phyloP scores from a whole-genome alignment of 2,113 vertebrate genomes.

The Bubo scandiacus region DNA sequence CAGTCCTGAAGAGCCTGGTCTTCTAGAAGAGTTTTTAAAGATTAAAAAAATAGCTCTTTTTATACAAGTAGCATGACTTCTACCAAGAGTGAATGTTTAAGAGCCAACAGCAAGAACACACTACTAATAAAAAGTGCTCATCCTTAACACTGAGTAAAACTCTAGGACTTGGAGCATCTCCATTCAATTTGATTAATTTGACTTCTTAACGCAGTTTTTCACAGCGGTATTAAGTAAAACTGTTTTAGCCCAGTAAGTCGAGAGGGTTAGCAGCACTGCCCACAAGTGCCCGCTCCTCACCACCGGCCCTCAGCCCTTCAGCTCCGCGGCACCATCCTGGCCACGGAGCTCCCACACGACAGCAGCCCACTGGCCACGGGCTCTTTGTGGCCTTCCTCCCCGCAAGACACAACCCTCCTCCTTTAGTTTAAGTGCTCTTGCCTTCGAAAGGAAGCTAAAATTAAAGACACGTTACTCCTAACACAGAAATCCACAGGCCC shows the following conservation, averaged over 20 bases:
- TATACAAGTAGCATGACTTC: not conserved
- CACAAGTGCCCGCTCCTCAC: not conserved
- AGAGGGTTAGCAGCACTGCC: not conserved
- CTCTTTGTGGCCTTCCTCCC: not conserved
- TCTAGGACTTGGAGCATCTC: not conserved
- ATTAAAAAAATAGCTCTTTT: not conserved
- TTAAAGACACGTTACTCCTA: not conserved
- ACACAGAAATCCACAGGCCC: not conserved
- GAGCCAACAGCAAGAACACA: not conserved
- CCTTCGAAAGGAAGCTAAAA: not conserved
- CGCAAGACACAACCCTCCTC: not conserved
- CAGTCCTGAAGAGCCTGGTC: not conserved
- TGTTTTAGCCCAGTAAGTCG: not conserved
- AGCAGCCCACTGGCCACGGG: not conserved
- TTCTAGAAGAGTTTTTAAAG: not conserved
- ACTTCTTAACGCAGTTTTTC: not conserved
- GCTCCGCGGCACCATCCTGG: not conserved
- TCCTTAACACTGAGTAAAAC: not conserved
- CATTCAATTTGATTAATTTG: not conserved
- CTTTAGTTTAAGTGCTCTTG: not conserved
- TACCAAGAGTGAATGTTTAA: not conserved
- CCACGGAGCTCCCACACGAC: not conserved
- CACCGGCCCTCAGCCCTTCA: not conserved
- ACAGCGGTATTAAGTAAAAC: not conserved
- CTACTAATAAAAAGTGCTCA: not conserved